phyloP scores from a whole-genome alignment of 2,888 invertebrate genomes.

The Sarcophaga variegata region DNA sequence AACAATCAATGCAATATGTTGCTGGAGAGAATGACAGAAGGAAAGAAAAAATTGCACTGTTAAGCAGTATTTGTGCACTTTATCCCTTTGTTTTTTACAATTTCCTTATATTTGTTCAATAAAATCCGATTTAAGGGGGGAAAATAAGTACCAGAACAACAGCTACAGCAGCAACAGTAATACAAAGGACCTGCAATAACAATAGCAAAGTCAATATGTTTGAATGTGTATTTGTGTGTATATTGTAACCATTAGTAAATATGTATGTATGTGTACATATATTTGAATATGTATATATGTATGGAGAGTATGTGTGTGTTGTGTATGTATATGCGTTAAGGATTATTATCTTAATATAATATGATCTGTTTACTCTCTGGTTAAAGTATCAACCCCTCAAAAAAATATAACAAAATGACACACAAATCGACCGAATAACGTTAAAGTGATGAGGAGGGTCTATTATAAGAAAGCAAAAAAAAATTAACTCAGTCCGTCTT shows the following conservation, averaged over 20 bases:
- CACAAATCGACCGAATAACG: not conserved
- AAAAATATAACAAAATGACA: conserved; percentile 8
- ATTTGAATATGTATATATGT: not conserved
- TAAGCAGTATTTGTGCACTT: conserved; percentile 21
- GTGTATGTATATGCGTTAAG: conserved; percentile 42
- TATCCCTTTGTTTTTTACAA: conserved; percentile 27
- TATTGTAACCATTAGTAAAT: not conserved
- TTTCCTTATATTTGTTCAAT: conserved; percentile 45
- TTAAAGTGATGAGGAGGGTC: conserved; percentile 26
- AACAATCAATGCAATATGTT: conserved; percentile 57
- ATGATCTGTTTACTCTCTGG: conserved; percentile 70
- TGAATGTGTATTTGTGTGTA: not conserved
- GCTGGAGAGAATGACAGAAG: not conserved
- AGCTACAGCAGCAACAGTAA: not conserved
- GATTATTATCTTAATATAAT: conserved; percentile 69
- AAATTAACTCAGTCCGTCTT: not conserved
- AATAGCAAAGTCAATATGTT: not conserved
- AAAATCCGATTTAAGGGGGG: conserved; percentile 42
- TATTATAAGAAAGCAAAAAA: conserved; percentile 6
- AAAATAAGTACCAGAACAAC: conserved; percentile 1
- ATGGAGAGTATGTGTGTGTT: not conserved
- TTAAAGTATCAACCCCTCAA: conserved; percentile 52
- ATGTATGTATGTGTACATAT: not conserved
- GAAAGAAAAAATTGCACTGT: conserved; percentile 32
- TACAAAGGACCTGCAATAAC: conserved; percentile 10